Evolutionary conservation across 2,113 vertebrate species (phyloP), one percentile per base, ranked within the genome.

Genomic region (Lucifuga dentata): DNA sequence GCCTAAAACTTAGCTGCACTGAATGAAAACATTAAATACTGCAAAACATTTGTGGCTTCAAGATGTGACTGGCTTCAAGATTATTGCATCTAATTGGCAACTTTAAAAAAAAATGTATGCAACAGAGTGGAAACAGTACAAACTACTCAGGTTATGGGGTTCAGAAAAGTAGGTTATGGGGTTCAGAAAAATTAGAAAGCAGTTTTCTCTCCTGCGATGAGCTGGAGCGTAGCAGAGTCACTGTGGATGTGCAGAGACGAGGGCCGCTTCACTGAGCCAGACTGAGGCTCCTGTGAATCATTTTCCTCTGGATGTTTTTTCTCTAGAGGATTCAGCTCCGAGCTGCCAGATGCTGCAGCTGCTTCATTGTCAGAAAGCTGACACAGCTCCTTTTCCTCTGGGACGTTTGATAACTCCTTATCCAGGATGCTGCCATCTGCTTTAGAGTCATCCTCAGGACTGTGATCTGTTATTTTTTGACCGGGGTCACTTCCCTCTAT

Each of bases 151-250:
- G n/a, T n/a, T n/a, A n/a, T n/a, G n/a, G n/a, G n/a, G n/a, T n/a
- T n/a, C n/a, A n/a, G n/a, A n/a, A n/a, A n/a, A n/a, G n/a, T n/a
- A n/a, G n/a, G n/a, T n/a, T n/a, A n/a, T n/a, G n/a, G n/a, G n/a
- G 39, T 40, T 57, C 0, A 32, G 16, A 29, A 21, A 5, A 36
- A 5, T 73, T 85, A 94, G 84, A 93, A 93, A n/a, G 91, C 90
- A 0, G 92, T 92, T 76, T 91, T 94, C 65, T 93, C 91, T 64
- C 90, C 90, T 32, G 79, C 87, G 23, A 93, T 88, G 40, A 91
- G 79, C 72, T 90, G 86, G 5, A 89, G 64, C 3, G 80, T 83
- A 4, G 91, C 73, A 36, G 76, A 80, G 73, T 87, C 90, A 70
- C 83, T 87, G 84, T 91, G 88, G 63, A 88, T 83, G 26, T 90